Conservation (phyloP, 2,797 vertebrate species). For the Bovichtus variegatus region DNA sequence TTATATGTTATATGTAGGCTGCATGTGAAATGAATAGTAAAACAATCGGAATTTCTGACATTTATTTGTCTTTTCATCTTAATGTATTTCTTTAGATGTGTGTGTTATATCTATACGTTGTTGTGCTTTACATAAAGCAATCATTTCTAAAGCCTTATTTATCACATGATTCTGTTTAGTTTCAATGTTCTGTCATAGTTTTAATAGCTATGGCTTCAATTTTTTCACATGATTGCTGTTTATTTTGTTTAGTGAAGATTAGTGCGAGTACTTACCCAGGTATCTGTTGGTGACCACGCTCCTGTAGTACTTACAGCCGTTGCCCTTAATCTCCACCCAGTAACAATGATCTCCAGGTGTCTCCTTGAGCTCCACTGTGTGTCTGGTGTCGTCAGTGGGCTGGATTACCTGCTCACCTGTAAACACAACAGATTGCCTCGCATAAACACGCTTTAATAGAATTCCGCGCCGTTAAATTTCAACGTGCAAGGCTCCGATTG, state of each 20-base stretch:
- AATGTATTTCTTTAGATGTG: not conserved
- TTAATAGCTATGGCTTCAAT: too few species aligned
- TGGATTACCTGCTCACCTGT: slow-evolving; percentile 49
- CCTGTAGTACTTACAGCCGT: slow-evolving; percentile 64
- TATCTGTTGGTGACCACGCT: slow-evolving; percentile 60
- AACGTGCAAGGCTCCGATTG: not conserved
- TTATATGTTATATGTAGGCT: not conserved
- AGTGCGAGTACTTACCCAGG: slow-evolving; percentile 36
- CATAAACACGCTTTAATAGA: not conserved
- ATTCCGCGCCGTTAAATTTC: not conserved
- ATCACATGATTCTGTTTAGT: not conserved
- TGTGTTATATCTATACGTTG: not conserved
- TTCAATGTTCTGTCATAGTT: not conserved
- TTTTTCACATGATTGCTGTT: not conserved
- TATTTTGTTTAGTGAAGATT: not conserved
- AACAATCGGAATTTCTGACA: not conserved
- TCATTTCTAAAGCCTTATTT: too few species aligned
- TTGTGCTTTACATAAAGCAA: too few species aligned
- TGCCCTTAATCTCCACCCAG: slow-evolving; percentile 71
- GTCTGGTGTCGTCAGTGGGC: slow-evolving; percentile 22
- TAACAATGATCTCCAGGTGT: slow-evolving; percentile 30
- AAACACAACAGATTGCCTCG: not conserved
- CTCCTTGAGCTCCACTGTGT: slow-evolving; percentile 52
- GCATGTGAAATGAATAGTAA: not conserved
- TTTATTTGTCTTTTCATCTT: not conserved